phyloP scores from a whole-genome alignment of 2,113 vertebrate genomes.

The Phaethon lepturus region DNA sequence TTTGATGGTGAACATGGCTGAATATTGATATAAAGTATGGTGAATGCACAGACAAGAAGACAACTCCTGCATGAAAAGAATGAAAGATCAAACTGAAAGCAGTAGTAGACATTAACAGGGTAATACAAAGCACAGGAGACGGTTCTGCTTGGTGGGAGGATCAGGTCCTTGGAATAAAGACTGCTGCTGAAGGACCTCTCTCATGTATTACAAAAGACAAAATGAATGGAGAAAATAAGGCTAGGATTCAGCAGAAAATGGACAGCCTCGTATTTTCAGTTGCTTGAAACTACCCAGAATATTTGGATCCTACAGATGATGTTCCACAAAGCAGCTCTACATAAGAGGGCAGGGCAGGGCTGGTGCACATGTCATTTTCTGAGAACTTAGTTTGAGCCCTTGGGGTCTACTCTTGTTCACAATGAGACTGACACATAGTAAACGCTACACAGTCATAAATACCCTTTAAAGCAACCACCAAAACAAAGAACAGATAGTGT shows the following conservation, averaged over 20 bases:
- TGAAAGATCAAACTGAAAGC: not conserved
- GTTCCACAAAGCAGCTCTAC: not conserved
- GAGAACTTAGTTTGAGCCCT: not conserved
- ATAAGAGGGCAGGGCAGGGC: not conserved
- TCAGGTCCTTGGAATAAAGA: not conserved
- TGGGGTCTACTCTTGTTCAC: not conserved
- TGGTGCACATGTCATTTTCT: not conserved
- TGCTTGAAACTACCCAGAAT: not conserved
- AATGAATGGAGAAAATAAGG: not conserved
- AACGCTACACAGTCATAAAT: not conserved
- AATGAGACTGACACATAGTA: not conserved
- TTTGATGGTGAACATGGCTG: not conserved
- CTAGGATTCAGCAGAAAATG: not conserved
- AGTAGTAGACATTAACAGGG: not conserved
- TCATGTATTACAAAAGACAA: not conserved
- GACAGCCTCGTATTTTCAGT: not conserved
- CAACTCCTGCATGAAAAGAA: not conserved
- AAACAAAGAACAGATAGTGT: not conserved
- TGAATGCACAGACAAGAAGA: not conserved
- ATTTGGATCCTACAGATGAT: not conserved
- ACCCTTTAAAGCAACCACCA: not conserved
- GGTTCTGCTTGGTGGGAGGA: not conserved
- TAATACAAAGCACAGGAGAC: not conserved
- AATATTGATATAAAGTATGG: not conserved
- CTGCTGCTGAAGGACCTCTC: not conserved